A percentile compares a stretch with the other conserved stretches of the same genome.
Conservation (phyloP, 2,888 invertebrate genomes). For the Lithodes maja region DNA sequence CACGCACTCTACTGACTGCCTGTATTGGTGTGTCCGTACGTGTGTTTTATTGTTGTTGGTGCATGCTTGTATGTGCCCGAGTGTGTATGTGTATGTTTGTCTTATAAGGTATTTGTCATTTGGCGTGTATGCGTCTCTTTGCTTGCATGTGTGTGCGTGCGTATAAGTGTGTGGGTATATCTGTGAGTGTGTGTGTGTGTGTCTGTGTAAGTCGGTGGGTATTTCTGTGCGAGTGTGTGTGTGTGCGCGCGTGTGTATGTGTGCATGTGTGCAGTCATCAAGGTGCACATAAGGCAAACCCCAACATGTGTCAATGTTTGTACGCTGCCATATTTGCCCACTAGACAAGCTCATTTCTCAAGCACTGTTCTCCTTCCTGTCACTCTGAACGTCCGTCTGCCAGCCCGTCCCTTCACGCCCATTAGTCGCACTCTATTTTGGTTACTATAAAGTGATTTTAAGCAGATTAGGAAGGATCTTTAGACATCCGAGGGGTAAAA, state of each 20-base stretch:
- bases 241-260: not conserved
- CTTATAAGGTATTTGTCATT: no score
- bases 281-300: no score
- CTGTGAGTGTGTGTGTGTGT: constrained; percentile 1
- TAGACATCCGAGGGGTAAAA: no score
- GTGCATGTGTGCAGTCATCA: not conserved
- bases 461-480: no score
- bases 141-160: not conserved
- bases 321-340: not conserved
- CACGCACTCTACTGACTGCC: no score
- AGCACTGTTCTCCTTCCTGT: not conserved
- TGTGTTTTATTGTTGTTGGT: not conserved
- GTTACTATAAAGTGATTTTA: no score
- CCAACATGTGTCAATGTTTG: not conserved
- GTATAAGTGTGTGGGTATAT: not conserved
- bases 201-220: not conserved
- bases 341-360: not conserved
- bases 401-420: not conserved
- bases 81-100: not conserved
- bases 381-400: not conserved
- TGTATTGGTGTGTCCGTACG: no score
- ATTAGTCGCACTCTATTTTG: no score
- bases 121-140: no score
- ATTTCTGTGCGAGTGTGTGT: not conserved
- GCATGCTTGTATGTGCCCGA: not conserved